A percentile compares a stretch with the other conserved stretches of the same genome.
phyloP scores from a whole-genome alignment of 2,797 vertebrate species.

The Esox masquinongy region DNA sequence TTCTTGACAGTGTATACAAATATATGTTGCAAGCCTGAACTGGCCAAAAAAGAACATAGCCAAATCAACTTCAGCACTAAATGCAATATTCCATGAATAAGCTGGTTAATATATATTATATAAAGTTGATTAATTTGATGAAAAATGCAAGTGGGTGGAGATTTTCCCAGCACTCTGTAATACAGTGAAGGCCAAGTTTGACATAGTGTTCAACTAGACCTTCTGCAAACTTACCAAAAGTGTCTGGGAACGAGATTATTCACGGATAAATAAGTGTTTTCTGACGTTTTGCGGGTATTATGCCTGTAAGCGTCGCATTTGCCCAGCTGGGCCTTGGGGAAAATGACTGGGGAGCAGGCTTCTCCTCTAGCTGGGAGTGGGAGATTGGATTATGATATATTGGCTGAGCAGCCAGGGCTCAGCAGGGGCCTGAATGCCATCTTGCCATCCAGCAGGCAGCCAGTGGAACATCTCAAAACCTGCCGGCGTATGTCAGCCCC shows the following conservation, averaged over 20 bases:
- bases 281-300: neutral
- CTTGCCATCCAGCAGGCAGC: conserved; percentile 14
- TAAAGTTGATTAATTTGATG: neutral
- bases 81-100: too few relatives aligned
- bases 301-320: conserved; percentile 5
- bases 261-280: conserved; percentile 4
- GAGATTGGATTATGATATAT: conserved; percentile 22
- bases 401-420: conserved; percentile 4
- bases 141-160: too few relatives aligned
- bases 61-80: too few relatives aligned
- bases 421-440: conserved; percentile 8
- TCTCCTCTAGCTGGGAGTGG: conserved; percentile 6
- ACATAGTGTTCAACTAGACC: too few relatives aligned
- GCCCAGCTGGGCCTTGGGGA: neutral
- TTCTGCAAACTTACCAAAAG: too few relatives aligned
- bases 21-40: neutral
- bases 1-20: neutral
- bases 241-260: neutral
- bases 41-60: too few relatives aligned
- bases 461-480: conserved; percentile 13
- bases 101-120: neutral
- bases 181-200: too few relatives aligned
- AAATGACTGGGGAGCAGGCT: neutral
- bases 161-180: too few relatives aligned
- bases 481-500: conserved; percentile 9